Conservation (phyloP, 2,888 invertebrate species). For the Orthonychiurus folsomi region DNA sequence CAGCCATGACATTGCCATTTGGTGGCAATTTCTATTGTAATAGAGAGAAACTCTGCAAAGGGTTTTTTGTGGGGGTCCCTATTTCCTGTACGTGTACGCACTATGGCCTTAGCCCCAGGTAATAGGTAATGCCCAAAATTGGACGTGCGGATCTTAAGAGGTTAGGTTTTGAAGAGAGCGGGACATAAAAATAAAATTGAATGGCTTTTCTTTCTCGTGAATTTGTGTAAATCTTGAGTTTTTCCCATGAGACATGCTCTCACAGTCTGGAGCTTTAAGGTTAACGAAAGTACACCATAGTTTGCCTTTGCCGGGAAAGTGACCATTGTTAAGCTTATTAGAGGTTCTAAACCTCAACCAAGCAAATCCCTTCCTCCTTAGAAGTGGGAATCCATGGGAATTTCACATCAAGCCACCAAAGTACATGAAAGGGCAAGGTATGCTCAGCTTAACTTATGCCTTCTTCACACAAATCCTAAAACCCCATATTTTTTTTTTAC, state of each 20-base stretch:
- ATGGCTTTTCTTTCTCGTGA: not conserved
- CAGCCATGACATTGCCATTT: no score
- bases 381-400: not conserved
- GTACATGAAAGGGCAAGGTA: no score
- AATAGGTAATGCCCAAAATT: no score
- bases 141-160: no score
- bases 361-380: no score
- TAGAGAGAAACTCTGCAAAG: no score
- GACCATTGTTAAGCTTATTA: slow-evolving; percentile 1
- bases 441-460: not conserved
- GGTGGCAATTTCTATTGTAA: no score
- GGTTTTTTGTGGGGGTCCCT: no score
- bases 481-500: not conserved
- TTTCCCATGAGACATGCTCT: not conserved
- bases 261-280: no score
- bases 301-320: not conserved
- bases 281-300: no score
- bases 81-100: no score
- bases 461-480: not conserved
- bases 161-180: not conserved
- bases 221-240: not conserved
- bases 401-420: not conserved
- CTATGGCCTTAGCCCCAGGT: no score
- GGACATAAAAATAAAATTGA: not conserved
- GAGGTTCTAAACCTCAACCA: not conserved